Percentiles rank a stretch among this genome's conserved stretches.
Conservation (phyloP, 2,113 vertebrate genomes). For the Bos taurus region DNA sequence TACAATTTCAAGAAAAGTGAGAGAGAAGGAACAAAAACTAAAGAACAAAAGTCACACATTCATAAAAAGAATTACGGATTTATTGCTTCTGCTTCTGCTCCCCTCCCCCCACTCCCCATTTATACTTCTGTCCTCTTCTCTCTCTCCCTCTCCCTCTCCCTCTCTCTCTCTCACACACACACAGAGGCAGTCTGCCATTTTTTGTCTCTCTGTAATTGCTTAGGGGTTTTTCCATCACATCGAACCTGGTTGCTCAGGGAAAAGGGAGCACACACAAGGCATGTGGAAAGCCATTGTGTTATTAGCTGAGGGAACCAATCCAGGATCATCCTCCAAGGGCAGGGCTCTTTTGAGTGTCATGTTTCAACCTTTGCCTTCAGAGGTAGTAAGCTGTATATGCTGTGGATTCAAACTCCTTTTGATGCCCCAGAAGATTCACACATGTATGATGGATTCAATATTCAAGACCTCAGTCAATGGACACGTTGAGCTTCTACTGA, state of each 20-base stretch:
- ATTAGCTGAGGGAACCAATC: not conserved
- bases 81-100: not conserved
- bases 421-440: not conserved
- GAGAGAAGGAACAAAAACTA: slow-evolving; percentile 16
- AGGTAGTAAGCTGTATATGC: not conserved
- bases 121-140: not conserved
- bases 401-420: not conserved
- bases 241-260: not conserved
- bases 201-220: not conserved
- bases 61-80: not conserved
- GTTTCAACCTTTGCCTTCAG: not conserved
- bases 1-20: slow-evolving; percentile 10
- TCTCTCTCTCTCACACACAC: not conserved
- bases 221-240: not conserved
- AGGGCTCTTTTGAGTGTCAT: not conserved
- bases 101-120: not conserved
- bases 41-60: not conserved
- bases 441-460: not conserved
- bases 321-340: not conserved
- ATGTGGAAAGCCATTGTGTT: not conserved
- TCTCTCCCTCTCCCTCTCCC: not conserved
- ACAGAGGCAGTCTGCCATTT: fast-evolving
- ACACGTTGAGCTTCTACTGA: not conserved
- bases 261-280: not conserved
- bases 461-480: not conserved